Conservation (phyloP, 2,113 vertebrate genomes). For the Peucedramus taeniatus region DNA sequence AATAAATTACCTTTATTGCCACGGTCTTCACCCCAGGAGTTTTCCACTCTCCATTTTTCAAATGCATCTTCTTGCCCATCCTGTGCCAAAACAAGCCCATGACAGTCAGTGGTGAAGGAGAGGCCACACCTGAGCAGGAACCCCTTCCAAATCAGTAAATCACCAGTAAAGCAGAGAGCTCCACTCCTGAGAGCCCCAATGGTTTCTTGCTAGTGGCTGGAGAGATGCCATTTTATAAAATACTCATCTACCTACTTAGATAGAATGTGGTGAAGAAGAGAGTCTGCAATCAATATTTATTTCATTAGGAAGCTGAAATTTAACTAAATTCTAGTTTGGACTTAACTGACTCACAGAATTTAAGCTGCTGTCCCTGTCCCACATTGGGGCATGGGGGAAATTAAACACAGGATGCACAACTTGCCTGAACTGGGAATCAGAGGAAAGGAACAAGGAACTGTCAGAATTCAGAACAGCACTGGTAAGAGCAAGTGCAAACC, state of each 20-base stretch:
- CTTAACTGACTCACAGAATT: background rate
- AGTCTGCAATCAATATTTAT: background rate
- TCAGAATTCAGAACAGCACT: background rate
- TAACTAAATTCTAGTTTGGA: background rate
- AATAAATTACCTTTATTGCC: slow-evolving; percentile 88
- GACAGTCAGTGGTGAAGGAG: background rate
- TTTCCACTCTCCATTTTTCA: slow-evolving; percentile 95
- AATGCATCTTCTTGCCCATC: slow-evolving; percentile 80
- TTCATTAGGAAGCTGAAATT: background rate
- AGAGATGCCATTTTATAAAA: background rate
- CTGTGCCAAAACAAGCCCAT: slow-evolving; percentile 62
- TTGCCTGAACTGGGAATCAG: background rate
- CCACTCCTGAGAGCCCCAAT: background rate
- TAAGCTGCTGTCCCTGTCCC: background rate
- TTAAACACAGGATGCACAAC: background rate
- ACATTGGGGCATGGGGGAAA: background rate
- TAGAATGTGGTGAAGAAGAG: background rate
- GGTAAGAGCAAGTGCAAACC: background rate
- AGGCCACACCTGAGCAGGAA: background rate
- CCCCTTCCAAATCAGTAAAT: background rate
- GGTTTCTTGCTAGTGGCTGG: background rate
- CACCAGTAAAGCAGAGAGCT: background rate
- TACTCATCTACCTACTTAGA: background rate
- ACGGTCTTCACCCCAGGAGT: slow-evolving; percentile 97
- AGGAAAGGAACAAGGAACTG: background rate